Evolutionary conservation across 2,888 invertebrate genomes (phyloP).

Genomic region (Sarcophaga rosellei): DNA sequence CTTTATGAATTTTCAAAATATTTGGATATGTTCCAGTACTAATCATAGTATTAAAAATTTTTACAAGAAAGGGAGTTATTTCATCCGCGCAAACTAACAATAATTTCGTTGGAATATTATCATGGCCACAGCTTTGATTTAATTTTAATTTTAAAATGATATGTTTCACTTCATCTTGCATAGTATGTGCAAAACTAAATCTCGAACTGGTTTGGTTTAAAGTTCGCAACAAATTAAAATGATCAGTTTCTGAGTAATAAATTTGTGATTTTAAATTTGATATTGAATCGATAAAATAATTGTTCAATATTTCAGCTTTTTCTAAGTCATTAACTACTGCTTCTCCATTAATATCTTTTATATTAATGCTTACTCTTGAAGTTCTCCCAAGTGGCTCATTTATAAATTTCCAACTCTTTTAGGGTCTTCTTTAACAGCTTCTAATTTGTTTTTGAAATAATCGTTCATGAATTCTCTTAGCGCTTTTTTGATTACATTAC

Average conservation of each 20-base stretch:
- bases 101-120: no score
- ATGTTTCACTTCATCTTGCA: no score
- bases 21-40: not conserved
- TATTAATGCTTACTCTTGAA: not conserved
- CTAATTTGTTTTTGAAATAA: not conserved
- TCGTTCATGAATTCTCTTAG: not conserved
- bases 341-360: not conserved
- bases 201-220: no score
- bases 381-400: constrained; percentile 9
- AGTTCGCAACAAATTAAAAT: no score
- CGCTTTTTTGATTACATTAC: not conserved
- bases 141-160: no score
- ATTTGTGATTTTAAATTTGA: not conserved
- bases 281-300: not conserved
- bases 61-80: not conserved
- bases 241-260: no score
- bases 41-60: not conserved
- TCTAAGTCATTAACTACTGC: not conserved
- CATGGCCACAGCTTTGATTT: no score
- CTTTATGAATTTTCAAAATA: not conserved
- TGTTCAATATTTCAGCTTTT: not conserved
- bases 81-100: no score
- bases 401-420: not conserved
- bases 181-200: no score
- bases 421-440: not conserved